phyloP scores from a whole-genome alignment of 2,113 vertebrate species.

The Oostethus manadensis region DNA sequence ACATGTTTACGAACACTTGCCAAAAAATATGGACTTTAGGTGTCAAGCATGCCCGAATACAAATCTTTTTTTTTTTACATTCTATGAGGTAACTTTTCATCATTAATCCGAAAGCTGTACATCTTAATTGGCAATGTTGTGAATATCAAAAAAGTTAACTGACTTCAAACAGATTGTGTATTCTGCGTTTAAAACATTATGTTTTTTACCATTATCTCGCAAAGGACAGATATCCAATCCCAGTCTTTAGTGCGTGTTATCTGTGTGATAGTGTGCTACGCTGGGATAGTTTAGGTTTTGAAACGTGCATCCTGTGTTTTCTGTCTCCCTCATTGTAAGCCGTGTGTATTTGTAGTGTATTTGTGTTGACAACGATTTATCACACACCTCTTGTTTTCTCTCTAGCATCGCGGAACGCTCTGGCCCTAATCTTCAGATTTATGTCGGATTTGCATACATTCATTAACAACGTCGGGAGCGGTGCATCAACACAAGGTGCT shows the following conservation, averaged over 20 bases:
- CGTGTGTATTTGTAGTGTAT: conserved; percentile 21
- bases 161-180: conserved; percentile 5
- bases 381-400: conserved; percentile 64
- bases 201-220: conserved; percentile 42
- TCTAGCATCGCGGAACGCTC: conserved; percentile 59
- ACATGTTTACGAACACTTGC: background rate
- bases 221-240: conserved; percentile 57
- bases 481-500: conserved; percentile 67
- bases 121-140: too few species aligned
- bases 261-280: conserved; percentile 31
- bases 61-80: background rate
- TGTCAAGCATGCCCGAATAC: background rate
- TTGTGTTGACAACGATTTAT: conserved; percentile 47
- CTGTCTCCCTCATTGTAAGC: conserved; percentile 32
- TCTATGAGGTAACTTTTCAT: background rate
- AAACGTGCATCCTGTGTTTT: conserved; percentile 32
- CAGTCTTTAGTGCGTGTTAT: conserved; percentile 43
- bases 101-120: background rate
- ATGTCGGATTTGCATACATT: conserved; percentile 71
- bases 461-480: conserved; percentile 62
- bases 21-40: background rate
- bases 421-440: conserved; percentile 71
- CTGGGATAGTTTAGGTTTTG: conserved; percentile 42
- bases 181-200: conserved; percentile 40
- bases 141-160: background rate